A percentile compares a stretch with the other conserved stretches of the same genome.
Evolutionary conservation across 2,797 vertebrate species (phyloP).

Genomic region (Phylloscopus collybita): DNA sequence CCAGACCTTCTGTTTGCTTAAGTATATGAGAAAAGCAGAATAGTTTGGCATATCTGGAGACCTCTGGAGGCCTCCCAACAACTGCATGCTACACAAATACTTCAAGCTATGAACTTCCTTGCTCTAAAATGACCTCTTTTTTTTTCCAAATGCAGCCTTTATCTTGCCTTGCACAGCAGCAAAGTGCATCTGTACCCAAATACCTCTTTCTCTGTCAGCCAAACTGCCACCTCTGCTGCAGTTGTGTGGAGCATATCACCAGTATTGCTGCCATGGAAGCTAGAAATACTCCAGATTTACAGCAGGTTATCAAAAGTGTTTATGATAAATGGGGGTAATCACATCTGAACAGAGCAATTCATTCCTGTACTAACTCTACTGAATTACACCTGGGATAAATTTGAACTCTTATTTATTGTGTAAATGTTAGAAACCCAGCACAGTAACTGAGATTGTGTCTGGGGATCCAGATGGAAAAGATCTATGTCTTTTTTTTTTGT

Average conservation of each 20-base stretch:
- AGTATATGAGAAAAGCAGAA: neutral
- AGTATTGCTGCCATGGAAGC: neutral
- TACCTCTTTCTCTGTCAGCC: neutral
- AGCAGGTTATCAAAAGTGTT: conserved; percentile 17
- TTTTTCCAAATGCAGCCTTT: neutral
- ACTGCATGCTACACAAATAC: neutral
- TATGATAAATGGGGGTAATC: conserved; percentile 20
- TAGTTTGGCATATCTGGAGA: neutral
- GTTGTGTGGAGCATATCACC: neutral
- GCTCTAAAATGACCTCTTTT: neutral
- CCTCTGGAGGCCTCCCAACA: neutral
- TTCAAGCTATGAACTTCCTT: neutral
- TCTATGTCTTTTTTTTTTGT: neutral
- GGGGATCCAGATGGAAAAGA: neutral
- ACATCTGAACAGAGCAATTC: neutral
- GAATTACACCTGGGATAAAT: conserved; percentile 47
- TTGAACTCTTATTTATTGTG: conserved; percentile 21
- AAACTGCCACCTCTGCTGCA: neutral
- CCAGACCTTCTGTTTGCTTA: neutral
- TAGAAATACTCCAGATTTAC: conserved; percentile 21
- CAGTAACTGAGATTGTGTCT: neutral
- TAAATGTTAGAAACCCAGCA: neutral
- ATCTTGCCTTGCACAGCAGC: neutral
- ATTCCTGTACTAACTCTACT: neutral
- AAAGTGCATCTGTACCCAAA: neutral